Conservation (phyloP, 2,113 vertebrate genomes). For the Myiozetetes cayanensis region DNA sequence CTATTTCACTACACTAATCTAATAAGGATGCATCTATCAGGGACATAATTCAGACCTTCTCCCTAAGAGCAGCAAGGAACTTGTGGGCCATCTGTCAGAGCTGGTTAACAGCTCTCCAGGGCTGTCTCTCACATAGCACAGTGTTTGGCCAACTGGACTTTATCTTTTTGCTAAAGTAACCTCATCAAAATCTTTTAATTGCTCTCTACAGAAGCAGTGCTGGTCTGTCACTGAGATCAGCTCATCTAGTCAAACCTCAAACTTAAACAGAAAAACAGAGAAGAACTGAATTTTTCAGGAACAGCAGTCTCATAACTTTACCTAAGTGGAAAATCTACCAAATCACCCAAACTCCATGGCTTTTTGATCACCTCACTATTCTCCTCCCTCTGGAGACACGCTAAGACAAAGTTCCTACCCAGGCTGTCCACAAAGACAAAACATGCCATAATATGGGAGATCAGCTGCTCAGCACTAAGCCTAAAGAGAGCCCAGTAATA, state of each 20-base stretch:
- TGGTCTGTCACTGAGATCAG: not conserved
- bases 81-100: not conserved
- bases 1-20: not conserved
- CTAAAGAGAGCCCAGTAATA: not conserved
- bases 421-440: not conserved
- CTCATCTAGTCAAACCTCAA: not conserved
- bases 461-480: not conserved
- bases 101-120: not conserved
- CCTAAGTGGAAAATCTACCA: not conserved
- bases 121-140: not conserved
- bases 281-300: not conserved
- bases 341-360: not conserved
- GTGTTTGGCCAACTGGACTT: not conserved
- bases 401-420: not conserved
- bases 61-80: not conserved
- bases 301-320: not conserved
- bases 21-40: constrained; percentile 1
- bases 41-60: not conserved
- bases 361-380: not conserved
- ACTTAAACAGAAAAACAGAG: not conserved
- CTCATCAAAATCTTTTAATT: not conserved
- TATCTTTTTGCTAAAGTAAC: not conserved
- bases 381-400: not conserved
- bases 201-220: not conserved
- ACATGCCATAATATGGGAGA: not conserved